phyloP scores from a whole-genome alignment of 1,140 invertebrate genomes.

The Euura saliciscinereae region DNA sequence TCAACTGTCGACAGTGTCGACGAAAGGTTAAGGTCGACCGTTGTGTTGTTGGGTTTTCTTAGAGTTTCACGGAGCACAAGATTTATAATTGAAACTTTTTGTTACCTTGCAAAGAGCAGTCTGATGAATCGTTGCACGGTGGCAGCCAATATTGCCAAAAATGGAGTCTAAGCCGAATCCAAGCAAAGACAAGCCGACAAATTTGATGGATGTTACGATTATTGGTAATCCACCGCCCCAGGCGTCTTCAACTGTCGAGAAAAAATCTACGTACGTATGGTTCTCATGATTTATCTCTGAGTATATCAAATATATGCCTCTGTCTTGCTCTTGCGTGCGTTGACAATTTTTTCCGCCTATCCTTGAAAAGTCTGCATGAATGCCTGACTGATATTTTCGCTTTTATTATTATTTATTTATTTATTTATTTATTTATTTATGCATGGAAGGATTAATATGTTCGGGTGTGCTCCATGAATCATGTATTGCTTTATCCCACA shows the following conservation, averaged over 20 bases:
- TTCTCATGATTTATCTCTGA: too few relatives aligned
- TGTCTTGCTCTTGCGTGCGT: too few relatives aligned
- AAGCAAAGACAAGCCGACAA: neutral
- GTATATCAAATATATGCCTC: too few relatives aligned
- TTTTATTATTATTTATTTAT: neutral
- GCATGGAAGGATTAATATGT: neutral
- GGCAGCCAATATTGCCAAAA: neutral
- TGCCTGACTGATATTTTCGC: neutral
- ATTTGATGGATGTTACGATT: slow-evolving; percentile 38
- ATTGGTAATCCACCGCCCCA: slow-evolving; percentile 44
- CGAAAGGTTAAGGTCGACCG: too few relatives aligned
- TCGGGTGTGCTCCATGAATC: neutral
- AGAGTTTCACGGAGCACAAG: too few relatives aligned
- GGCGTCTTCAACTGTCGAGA: slow-evolving; percentile 47
- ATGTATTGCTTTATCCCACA: neutral
- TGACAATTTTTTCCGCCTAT: too few relatives aligned
- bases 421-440: neutral
- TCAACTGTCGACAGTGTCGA: too few relatives aligned
- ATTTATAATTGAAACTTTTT: too few relatives aligned
- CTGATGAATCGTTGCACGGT: neutral
- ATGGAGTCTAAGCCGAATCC: neutral
- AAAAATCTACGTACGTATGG: slow-evolving; percentile 32
- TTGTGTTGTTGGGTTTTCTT: too few relatives aligned
- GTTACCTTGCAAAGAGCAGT: too few relatives aligned
- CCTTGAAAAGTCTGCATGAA: too few relatives aligned